These are phyloP conservation scores for Leuciscus idus DNA, from an alignment of 2,113 vertebrate genomes.

Conservation along the genomic window DNA sequence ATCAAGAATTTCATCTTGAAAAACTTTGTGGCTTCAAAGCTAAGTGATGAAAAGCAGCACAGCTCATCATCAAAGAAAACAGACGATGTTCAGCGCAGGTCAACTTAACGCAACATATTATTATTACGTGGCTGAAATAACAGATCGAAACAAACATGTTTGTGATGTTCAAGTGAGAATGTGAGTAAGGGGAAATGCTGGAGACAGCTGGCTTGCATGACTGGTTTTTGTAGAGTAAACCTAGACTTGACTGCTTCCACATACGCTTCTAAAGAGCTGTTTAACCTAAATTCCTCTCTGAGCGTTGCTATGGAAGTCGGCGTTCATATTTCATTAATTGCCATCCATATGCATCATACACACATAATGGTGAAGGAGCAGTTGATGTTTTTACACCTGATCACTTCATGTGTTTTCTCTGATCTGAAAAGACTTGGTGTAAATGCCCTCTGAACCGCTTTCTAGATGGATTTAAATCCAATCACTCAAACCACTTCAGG, in stretches of 20 bases:
- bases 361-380: background rate
- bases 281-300: background rate
- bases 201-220: background rate
- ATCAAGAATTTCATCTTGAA: background rate
- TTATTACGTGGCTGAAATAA: background rate
- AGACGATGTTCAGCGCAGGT: background rate
- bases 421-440: background rate
- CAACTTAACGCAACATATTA: background rate
- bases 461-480: background rate
- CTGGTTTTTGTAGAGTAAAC: conserved; percentile 13
- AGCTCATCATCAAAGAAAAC: background rate
- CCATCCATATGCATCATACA: background rate
- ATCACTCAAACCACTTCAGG: background rate
- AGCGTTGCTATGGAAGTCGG: background rate
- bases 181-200: background rate
- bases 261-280: background rate
- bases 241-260: background rate
- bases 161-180: background rate
- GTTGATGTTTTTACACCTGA: background rate
- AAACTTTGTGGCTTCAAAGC: background rate
- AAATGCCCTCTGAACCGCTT: background rate
- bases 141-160: background rate
- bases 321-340: background rate
- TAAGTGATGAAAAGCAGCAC: background rate
- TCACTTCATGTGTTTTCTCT: too few species aligned